Evolutionary conservation across 2,113 vertebrate genomes (phyloP).

Genomic region (Choloepus hoffmanni): DNA sequence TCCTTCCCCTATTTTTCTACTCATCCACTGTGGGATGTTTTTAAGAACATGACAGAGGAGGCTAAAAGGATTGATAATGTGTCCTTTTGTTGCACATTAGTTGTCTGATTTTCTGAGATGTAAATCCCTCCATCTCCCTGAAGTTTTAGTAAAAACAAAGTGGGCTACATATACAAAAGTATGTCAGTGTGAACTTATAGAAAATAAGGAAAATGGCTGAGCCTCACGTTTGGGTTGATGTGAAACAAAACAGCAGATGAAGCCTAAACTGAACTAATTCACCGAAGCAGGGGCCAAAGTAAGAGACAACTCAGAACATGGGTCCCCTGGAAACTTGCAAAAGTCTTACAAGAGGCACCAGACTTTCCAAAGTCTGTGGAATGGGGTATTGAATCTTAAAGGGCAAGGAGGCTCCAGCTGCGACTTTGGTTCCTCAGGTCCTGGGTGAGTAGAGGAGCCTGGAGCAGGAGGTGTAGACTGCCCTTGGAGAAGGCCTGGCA

Average conservation of each 20-base stretch:
- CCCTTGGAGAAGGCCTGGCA: not conserved
- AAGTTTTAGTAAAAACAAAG: constrained; percentile 47
- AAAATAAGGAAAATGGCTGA: not conserved
- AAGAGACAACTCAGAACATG: not conserved
- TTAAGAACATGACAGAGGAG: not conserved
- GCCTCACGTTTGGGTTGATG: not conserved
- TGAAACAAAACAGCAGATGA: not conserved
- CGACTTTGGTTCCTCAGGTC: not conserved
- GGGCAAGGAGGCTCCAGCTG: not conserved
- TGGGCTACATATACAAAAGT: not conserved
- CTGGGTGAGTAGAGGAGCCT: not conserved
- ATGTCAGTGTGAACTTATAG: not conserved
- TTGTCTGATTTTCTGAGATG: not conserved
- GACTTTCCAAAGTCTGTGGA: not conserved
- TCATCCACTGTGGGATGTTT: not conserved
- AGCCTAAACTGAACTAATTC: not conserved
- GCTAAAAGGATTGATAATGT: not conserved
- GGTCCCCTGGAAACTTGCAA: not conserved
- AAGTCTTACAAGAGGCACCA: not conserved
- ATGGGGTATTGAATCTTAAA: not conserved
- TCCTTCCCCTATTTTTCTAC: too few relatives aligned
- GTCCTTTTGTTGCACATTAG: not conserved
- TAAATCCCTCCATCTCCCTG: not conserved
- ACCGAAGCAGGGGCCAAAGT: not conserved
- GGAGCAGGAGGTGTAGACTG: not conserved